phyloP scores from a whole-genome alignment of 2,888 invertebrate genomes.

The Diarsia mendica region DNA sequence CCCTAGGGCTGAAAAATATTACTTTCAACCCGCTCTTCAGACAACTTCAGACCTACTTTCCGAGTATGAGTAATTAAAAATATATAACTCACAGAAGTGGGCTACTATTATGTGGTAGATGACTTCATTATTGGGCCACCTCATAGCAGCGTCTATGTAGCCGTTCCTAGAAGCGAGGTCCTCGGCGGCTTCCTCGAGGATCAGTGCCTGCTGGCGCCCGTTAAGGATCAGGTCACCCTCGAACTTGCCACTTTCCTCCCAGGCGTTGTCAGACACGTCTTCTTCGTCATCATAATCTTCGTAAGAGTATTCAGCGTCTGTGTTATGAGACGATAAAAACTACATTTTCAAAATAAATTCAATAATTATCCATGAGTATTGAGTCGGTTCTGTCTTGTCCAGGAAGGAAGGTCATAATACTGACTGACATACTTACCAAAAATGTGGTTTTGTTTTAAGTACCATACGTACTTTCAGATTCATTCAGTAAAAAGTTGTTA shows the following conservation, averaged over 20 bases:
- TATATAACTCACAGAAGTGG: conserved; percentile 83
- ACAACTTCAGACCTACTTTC: no score
- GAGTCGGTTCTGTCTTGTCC: background rate
- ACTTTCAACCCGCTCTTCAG: no score
- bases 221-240: conserved; percentile 89
- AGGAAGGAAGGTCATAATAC: background rate
- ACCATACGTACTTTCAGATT: no score
- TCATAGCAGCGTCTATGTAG: conserved; percentile 82
- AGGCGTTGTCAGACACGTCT: conserved; percentile 81
- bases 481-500: no score
- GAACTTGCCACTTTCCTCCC: conserved; percentile 89
- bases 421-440: no score
- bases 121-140: conserved; percentile 87
- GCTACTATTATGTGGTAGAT: conserved; percentile 85
- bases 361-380: background rate
- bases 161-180: conserved; percentile 84
- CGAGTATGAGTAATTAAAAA: no score
- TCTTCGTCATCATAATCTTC: conserved; percentile 81
- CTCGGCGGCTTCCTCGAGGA: conserved; percentile 84
- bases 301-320: conserved; percentile 77
- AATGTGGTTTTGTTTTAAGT: no score
- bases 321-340: conserved; percentile 6
- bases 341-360: background rate
- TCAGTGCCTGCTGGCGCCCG: conserved; percentile 82
- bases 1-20: no score